Evolutionary conservation across 2,888 invertebrate genomes (phyloP), one percentile per base, ranked within the genome.

Genomic region (Nemurella pictetii): DNA sequence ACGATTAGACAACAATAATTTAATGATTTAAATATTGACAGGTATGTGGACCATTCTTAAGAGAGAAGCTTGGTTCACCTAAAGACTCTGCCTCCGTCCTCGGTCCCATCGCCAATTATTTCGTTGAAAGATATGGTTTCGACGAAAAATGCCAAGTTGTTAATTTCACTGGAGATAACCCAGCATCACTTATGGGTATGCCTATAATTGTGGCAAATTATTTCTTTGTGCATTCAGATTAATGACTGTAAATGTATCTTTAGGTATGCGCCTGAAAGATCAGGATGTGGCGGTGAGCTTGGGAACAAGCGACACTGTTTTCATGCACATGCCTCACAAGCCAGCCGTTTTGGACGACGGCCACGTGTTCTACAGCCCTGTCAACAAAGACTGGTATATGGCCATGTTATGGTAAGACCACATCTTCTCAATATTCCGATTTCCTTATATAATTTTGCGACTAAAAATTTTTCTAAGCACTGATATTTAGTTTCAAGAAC

Each of bases 151-250:
- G 99, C 89, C 92, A 93, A 88, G 93, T 99, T 0, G 92, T 97
- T 2, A 95, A 97, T 0, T 98, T 98, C 90, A 98, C 98, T 0
- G 99, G 99, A 0, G 99, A 99, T 90, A 99, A 99, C 92, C 96
- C 97, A 29, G 95, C 96, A 0, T 96, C 97, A 0, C 90, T 97
- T 28, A 94, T 95, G 87, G 96, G 96, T 93, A 90, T 89, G 88
- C 86, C 26, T 81, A 20, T 73, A 36, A 80, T 28, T 27, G 27
- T 32, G 32, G 3, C 12, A 9, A 7, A 4, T 12, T 20, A 7
- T 9, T 27, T 80, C 80, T 80, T 27, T 28, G 4, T 80, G 28
- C n/a, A 80, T 27, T 80, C 25, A 81, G 2, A 30, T 29, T 29
- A 26, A 25, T n/a, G 81, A 12, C 4, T 30, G 2, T 35, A 15